A percentile compares a stretch with the other conserved stretches of the same genome.
Conservation (phyloP, 2,888 invertebrate species). For the Stenchaetothrips biformis region DNA sequence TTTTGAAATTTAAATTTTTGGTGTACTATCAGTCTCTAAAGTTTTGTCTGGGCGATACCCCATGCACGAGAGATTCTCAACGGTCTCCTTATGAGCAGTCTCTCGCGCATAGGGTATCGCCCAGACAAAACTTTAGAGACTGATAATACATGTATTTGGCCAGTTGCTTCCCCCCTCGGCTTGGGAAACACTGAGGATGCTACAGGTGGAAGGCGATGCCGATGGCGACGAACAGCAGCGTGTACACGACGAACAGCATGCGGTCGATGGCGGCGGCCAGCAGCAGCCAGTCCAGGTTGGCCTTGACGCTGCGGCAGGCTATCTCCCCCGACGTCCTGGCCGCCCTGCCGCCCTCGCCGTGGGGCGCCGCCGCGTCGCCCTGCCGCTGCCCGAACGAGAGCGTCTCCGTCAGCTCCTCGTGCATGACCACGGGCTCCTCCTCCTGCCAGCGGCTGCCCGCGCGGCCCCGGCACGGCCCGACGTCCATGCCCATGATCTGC, state of each 20-base stretch:
- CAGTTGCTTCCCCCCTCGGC: no score
- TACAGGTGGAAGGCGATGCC: constrained; percentile 47
- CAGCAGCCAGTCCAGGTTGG: constrained; percentile 56
- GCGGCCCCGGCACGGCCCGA: background rate
- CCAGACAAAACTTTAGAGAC: no score
- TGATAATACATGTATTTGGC: no score
- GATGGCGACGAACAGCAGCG: constrained; percentile 52
- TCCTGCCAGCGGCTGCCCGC: background rate
- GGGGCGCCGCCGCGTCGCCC: background rate
- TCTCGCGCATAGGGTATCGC: no score
- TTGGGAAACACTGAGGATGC: no score
- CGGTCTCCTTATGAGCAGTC: no score
- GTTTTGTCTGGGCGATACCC: no score
- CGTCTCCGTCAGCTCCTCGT: background rate
- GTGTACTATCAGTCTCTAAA: no score
- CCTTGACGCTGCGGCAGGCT: constrained; percentile 28
- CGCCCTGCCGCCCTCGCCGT: background rate
- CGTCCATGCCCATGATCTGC: constrained; percentile 6
- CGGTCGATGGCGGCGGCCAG: constrained; percentile 60
- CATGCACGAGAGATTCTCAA: no score
- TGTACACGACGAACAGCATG: constrained; percentile 55
- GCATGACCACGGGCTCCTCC: background rate
- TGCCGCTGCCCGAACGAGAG: no score
- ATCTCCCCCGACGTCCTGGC: constrained; percentile 26
- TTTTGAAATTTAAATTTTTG: no score